phyloP scores from a whole-genome alignment of 2,888 invertebrate species.

The Caenorhabditis uteleia region DNA sequence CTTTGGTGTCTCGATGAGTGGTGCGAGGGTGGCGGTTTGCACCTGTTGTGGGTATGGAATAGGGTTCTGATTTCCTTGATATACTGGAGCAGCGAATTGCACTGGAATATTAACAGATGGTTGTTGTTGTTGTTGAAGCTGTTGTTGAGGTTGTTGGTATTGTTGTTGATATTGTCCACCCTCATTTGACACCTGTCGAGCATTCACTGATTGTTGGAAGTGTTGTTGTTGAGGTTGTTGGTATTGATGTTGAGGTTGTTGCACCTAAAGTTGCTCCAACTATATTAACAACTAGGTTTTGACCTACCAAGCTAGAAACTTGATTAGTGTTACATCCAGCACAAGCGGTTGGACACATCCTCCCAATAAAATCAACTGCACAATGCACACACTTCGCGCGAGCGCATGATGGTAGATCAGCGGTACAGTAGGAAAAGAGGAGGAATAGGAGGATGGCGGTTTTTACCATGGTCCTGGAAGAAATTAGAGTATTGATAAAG shows the following conservation, averaged over 20 bases:
- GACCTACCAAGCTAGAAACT: background rate
- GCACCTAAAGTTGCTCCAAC: background rate
- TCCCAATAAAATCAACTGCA: slow-evolving; percentile 60
- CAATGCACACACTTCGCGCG: slow-evolving; percentile 66
- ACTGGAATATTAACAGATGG: slow-evolving; percentile 31
- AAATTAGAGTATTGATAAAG: no score
- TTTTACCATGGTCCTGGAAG: no score
- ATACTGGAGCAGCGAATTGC: slow-evolving; percentile 35
- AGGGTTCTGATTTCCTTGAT: slow-evolving; percentile 28
- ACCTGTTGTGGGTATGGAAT: slow-evolving; percentile 23
- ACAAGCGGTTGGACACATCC: slow-evolving; percentile 56
- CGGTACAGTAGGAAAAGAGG: slow-evolving; percentile 20
- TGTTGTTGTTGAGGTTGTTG: slow-evolving; percentile 17
- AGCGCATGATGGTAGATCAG: slow-evolving; percentile 63
- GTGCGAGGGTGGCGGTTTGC: slow-evolving; percentile 47
- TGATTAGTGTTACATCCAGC: slow-evolving; percentile 16
- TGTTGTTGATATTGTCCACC: slow-evolving; percentile 27
- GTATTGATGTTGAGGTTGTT: slow-evolving; percentile 4
- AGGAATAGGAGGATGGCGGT: slow-evolving; percentile 32
- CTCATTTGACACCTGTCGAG: slow-evolving; percentile 33
- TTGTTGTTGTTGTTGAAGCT: slow-evolving; percentile 17
- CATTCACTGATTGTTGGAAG: slow-evolving; percentile 25
- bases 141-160: slow-evolving; percentile 18
- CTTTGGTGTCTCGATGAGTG: slow-evolving; percentile 44
- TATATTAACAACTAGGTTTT: background rate